These are phyloP conservation scores for Danionella dracula DNA, from an alignment of 2,797 vertebrate genomes.

Conservation along the genomic window DNA sequence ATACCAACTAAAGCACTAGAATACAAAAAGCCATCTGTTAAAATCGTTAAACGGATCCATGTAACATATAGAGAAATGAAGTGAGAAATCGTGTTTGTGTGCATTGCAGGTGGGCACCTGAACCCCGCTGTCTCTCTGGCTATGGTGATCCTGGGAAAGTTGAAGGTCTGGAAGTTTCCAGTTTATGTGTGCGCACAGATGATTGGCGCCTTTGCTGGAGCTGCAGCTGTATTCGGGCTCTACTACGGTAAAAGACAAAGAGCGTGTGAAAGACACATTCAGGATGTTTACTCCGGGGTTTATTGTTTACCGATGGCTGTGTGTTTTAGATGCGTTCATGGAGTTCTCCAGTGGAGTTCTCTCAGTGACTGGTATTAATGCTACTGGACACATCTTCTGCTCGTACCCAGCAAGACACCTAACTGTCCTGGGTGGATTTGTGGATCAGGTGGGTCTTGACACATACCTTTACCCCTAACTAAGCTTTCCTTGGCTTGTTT, in stretches of 20 bases:
- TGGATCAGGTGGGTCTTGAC: slow-evolving; percentile 78
- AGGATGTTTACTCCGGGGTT: not conserved
- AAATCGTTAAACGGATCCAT: too few relatives aligned
- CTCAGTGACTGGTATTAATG: slow-evolving; percentile 84
- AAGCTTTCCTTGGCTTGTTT: not conserved
- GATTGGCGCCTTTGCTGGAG: slow-evolving; percentile 86
- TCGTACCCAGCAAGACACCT: slow-evolving; percentile 88
- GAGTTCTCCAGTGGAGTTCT: slow-evolving; percentile 80
- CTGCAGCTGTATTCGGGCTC: slow-evolving; percentile 85
- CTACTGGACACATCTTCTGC: slow-evolving; percentile 91
- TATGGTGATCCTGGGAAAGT: slow-evolving; percentile 87
- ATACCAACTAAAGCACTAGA: too few relatives aligned
- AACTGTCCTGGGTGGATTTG: slow-evolving; percentile 81
- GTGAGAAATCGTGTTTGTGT: not conserved
- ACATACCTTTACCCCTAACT: not conserved
- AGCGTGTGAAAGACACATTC: too few relatives aligned
- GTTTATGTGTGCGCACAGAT: slow-evolving; percentile 88
- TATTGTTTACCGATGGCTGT: too few relatives aligned
- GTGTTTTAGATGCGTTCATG: slow-evolving; percentile 81
- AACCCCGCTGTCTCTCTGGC: slow-evolving; percentile 93
- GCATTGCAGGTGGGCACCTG: slow-evolving; percentile 77
- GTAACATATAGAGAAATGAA: too few relatives aligned
- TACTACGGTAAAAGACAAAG: slow-evolving; percentile 80
- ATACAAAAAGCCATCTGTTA: too few relatives aligned
- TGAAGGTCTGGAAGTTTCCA: slow-evolving; percentile 90